These are phyloP conservation scores for Drosophila mercatorum DNA, from an alignment of 2,888 invertebrate species.

Conservation along the genomic window DNA sequence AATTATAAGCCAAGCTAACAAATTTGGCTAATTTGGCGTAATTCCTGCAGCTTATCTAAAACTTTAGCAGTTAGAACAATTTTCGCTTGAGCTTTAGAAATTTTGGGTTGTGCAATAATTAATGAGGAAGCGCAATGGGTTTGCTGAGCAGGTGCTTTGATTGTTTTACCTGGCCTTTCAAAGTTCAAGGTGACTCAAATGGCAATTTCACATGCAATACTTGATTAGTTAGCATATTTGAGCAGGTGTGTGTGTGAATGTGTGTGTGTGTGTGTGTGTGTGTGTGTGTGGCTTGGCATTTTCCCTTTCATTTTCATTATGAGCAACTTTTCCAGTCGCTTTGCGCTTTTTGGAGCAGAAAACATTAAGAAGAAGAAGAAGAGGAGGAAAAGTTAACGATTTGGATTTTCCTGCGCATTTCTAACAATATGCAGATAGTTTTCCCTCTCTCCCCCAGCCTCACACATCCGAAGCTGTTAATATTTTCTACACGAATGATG, in stretches of 20 bases:
- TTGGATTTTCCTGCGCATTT: slow-evolving; percentile 51
- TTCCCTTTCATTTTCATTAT: slow-evolving; percentile 73
- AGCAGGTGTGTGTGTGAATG: neutral
- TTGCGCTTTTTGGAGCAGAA: slow-evolving; percentile 81
- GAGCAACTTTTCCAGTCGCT: slow-evolving; percentile 60
- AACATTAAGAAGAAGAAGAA: slow-evolving; percentile 55
- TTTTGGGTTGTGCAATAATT: slow-evolving; percentile 68
- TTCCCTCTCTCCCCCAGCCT: neutral
- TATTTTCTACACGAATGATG: slow-evolving; percentile 75
- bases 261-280: slow-evolving; percentile 7
- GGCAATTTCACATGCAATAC: slow-evolving; percentile 77
- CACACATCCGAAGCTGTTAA: slow-evolving; percentile 34
- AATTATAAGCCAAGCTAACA: slow-evolving; percentile 39
- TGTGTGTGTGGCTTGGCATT: slow-evolving; percentile 21
- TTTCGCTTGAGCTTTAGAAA: slow-evolving; percentile 42
- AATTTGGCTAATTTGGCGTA: slow-evolving; percentile 1
- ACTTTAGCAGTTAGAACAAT: slow-evolving; percentile 66
- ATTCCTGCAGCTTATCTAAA: slow-evolving; percentile 37
- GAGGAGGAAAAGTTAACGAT: slow-evolving; percentile 21
- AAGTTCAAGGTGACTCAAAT: slow-evolving; percentile 81
- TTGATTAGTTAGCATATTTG: slow-evolving; percentile 36
- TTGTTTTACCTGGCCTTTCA: slow-evolving; percentile 44
- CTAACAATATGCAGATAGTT: slow-evolving; percentile 65
- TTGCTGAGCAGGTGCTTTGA: slow-evolving; percentile 32
- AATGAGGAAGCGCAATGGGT: slow-evolving; percentile 38